phyloP scores from a whole-genome alignment of 2,888 invertebrate genomes.

The Mythimna vitellina region DNA sequence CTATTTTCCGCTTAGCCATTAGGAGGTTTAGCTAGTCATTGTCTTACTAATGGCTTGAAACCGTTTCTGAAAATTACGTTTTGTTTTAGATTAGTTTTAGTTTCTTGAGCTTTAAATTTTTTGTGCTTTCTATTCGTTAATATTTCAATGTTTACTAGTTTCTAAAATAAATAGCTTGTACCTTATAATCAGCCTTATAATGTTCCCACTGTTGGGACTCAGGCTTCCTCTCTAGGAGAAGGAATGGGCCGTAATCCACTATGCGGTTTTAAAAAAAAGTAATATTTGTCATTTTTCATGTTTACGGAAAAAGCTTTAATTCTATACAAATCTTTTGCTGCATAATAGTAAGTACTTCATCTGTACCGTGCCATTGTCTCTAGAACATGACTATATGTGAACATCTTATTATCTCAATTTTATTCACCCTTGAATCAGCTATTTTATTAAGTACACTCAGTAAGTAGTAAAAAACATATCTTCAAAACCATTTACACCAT shows the following conservation, averaged over 20 bases:
- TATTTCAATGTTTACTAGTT: no score
- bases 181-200: no score
- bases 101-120: conserved; percentile 28
- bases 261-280: no score
- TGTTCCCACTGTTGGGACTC: no score
- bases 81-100: conserved; percentile 18
- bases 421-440: conserved; percentile 19
- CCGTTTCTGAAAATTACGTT: conserved; percentile 20
- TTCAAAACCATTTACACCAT: background rate
- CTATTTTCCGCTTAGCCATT: conserved; percentile 55
- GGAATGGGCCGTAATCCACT: no score
- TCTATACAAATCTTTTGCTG: background rate
- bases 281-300: no score
- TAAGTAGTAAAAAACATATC: no score
- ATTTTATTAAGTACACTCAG: background rate
- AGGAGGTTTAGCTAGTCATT: conserved; percentile 55
- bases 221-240: no score
- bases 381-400: conserved; percentile 17
- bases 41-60: conserved; percentile 34
- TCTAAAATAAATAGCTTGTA: no score
- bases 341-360: background rate
- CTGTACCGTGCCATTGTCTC: conserved; percentile 6
- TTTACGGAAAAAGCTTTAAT: background rate
- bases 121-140: no score
- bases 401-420: conserved; percentile 38